Base-by-base conservation (phyloP, 2,797 vertebrate genomes). In the Pseudopleuronectes americanus region DNA sequence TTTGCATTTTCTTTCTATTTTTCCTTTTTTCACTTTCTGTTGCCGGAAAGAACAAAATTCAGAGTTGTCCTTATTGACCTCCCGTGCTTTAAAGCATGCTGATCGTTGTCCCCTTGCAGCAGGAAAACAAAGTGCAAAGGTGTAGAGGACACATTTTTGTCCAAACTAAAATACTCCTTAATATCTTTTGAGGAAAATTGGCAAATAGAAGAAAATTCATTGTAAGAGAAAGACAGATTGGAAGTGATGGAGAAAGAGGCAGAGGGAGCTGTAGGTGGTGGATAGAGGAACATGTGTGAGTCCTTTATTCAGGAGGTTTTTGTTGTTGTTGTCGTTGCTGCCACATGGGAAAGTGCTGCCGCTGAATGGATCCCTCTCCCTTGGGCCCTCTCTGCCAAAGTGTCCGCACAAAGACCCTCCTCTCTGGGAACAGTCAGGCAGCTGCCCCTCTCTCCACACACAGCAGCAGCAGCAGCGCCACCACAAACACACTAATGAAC, bases 381-480 rank as follows among this genome's bases (percentile, higher is more conserved):
- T 60, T 22, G 6, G n/a, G n/a, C 23, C 43, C 12, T 71, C 52
- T 64, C 86, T 82, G 83, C 84, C 84, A 87, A 81, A 81, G 86
- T 57, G 63, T 64, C 77, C 31, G 10, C 83, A 85, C 86, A 90
- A 83, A 86, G 87, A 82, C 77, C 56, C 80, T 79, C 77, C 74
- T 90, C 81, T 78, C 61, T 76, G 77, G 81, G 76, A 57, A 33
- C 2, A 33, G 58, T 51, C 24, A n/a, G 70, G 64, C 68, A 65
- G 84, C 70, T 75, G 78, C 63, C 76, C 79, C 60, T 53, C 71
- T 67, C 57, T n/a, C n/a, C 58, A 23, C 68, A 23, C 68, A 48
- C 49, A 56, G 45, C 55, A 28, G 49, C 68, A 33, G 51, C 81
- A 22, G 19, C 23, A 14, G 19, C 23, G 12, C 45, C 45, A 22